Evolutionary conservation across 2,113 vertebrate species (phyloP).

Genomic region (Tyrannus savana): DNA sequence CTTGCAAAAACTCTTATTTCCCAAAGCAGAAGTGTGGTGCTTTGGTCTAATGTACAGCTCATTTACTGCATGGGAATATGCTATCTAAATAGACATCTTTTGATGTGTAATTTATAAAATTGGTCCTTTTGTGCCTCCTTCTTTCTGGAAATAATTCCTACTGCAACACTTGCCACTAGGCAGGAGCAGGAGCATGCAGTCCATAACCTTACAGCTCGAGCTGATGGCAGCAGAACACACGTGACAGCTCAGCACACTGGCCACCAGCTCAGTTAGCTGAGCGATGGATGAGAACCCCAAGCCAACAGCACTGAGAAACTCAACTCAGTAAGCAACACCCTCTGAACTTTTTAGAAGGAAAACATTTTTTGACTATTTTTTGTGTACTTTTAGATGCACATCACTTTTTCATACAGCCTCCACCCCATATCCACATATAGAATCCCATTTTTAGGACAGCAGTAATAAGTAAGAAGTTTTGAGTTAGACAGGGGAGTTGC

Average conservation of each 20-base stretch:
- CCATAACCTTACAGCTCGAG: accelerated
- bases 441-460: slow-evolving; percentile 21
- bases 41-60: background rate
- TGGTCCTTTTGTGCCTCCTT: background rate
- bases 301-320: background rate
- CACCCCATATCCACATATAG: background rate
- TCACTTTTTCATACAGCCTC: background rate
- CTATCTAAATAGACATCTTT: background rate
- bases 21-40: background rate
- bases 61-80: background rate
- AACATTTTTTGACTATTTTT: background rate
- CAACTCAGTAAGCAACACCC: background rate
- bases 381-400: background rate
- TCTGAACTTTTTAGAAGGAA: background rate
- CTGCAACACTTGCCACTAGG: background rate
- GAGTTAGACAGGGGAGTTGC: slow-evolving; percentile 21
- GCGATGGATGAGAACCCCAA: background rate
- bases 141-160: background rate
- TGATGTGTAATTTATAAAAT: background rate
- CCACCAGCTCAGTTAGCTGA: background rate
- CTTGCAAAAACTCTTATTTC: background rate
- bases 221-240: background rate
- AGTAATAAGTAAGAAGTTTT: slow-evolving; percentile 30
- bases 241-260: accelerated
- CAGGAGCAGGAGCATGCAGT: background rate